Evolutionary conservation across 2,888 invertebrate genomes (phyloP), one percentile per base, ranked within the genome.

Genomic region (Drosophila rubida): DNA sequence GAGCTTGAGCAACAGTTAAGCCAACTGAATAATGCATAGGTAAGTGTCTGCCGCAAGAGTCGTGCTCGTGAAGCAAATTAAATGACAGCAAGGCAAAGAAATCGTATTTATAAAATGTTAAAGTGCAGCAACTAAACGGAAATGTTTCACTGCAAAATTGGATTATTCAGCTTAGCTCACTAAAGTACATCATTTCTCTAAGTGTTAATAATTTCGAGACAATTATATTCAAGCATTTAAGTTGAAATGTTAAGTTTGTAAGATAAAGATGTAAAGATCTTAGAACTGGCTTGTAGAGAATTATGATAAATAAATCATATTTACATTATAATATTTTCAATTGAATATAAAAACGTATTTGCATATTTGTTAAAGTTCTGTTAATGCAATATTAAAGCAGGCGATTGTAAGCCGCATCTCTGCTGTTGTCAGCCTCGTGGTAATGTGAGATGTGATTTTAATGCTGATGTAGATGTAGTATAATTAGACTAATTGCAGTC

Each of bases 401-500:
- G 5, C 4, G n/a, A 8, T 2, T 13, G 30, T 7, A 25, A 9
- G 3, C 13, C 19, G 0, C 14, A 44, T 32, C 30, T 22, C 32
- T 23, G 13, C 23, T 27, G 44, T 27, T 27, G 13, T 37, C 32
- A 30, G n/a, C 11, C 8, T 25, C 14, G 23, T 22, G 4, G 41
- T 41, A 19, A 53, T 53, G 9, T 53, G 19, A 41, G 27, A 30
- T 37, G 30, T 19, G n/a, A 51, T 19, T 45, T 61, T 39, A 54
- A 61, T 46, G 30, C 42, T 44, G 25, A 39, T 69, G 23, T 37
- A 74, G 23, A 32, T 32, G 41, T 23, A 51, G 39, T 48, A 44
- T 51, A 58, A 69, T 75, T 69, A 75, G 37, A 42, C 54, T 72
- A 75, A 75, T 72, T 72, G 75, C 70, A 53, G 57, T 50, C 51